Conservation (phyloP, 2,888 invertebrate genomes). For the Dolomedes plantarius region DNA sequence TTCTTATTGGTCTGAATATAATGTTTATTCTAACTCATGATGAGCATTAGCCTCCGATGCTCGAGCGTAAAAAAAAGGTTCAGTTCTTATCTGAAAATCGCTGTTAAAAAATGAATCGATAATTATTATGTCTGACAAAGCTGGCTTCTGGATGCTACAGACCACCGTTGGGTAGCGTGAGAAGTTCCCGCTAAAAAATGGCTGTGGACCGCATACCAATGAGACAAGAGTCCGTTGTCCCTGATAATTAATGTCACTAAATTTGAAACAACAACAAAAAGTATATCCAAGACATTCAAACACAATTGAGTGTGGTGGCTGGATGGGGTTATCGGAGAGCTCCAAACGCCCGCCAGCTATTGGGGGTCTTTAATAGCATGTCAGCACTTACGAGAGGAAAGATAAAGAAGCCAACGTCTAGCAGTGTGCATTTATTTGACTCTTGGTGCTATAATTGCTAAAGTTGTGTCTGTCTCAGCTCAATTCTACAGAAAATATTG, state of each 20-base stretch:
- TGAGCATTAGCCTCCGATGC: neutral
- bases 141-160: neutral
- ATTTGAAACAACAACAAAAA: conserved; percentile 23
- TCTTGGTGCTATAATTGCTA: too few relatives aligned
- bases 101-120: neutral
- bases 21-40: neutral
- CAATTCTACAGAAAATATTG: too few relatives aligned
- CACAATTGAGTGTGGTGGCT: neutral
- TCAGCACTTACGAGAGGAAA: neutral
- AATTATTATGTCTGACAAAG: neutral
- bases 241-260: conserved; percentile 26
- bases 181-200: conserved; percentile 18
- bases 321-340: neutral
- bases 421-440: too few relatives aligned
- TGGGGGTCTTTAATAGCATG: conserved; percentile 19
- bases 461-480: too few relatives aligned
- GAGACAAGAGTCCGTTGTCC: conserved; percentile 23
- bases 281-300: neutral
- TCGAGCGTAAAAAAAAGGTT: neutral
- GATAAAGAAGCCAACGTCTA: too few relatives aligned
- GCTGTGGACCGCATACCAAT: conserved; percentile 37
- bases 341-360: neutral
- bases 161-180: conserved; percentile 36
- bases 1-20: neutral
- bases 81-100: neutral